Evolutionary conservation across 1,140 invertebrate genomes (phyloP).

Genomic region (Theocolax elegans): DNA sequence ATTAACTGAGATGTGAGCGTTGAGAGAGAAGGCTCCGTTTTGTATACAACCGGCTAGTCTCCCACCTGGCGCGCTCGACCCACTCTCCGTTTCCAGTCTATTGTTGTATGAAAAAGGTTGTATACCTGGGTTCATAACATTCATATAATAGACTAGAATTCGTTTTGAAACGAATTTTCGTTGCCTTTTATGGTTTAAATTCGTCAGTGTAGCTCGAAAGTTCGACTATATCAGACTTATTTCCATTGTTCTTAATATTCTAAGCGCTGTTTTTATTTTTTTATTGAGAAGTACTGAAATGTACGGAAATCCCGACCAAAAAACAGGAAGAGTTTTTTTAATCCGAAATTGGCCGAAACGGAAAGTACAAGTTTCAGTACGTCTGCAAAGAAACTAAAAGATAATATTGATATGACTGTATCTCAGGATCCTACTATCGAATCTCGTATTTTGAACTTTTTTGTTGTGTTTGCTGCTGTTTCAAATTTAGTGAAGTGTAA

Average conservation of each 20-base stretch:
- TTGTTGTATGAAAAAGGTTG: background rate
- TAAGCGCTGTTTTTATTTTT: slow-evolving; percentile 34
- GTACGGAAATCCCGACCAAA: background rate
- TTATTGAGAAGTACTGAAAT: slow-evolving; percentile 27
- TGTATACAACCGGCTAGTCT: slow-evolving; percentile 22
- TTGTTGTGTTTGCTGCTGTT: background rate
- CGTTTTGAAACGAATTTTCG: background rate
- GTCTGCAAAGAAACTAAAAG: background rate
- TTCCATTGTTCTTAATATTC: slow-evolving; percentile 13
- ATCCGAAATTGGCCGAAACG: background rate
- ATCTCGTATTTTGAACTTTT: background rate
- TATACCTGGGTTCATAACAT: no score
- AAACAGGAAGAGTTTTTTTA: background rate
- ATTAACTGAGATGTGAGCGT: slow-evolving; percentile 10
- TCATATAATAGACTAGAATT: no score
- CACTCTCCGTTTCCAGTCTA: background rate
- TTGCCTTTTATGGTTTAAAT: background rate
- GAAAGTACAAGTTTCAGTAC: background rate
- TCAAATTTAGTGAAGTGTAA: background rate
- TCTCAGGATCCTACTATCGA: background rate
- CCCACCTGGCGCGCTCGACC: slow-evolving; percentile 4
- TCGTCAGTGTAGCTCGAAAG: slow-evolving; percentile 1
- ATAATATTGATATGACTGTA: background rate
- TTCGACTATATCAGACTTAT: background rate
- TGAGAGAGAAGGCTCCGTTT: slow-evolving; percentile 15